Evolutionary conservation across 2,113 vertebrate species (phyloP), one percentile per base, ranked within the genome.

Genomic region (Vimba vimba): DNA sequence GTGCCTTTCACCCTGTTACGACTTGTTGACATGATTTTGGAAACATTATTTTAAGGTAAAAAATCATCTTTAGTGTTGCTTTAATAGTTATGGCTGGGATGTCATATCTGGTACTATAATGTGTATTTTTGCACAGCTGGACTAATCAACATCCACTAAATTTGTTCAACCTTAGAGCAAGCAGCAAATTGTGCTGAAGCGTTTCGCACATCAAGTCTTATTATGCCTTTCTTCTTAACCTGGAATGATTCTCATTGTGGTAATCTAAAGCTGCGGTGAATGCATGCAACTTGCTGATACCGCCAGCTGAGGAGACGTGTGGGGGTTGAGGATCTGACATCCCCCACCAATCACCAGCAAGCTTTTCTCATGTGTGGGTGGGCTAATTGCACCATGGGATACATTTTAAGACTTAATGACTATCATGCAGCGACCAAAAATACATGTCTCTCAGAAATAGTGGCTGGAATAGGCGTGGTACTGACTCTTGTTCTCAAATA

Each of bases 381-480:
- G 82, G 82, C 82, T 88, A 88, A 88, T 86, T 88, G 82, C 69
- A 68, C 82, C 66, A 55, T 88, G 81, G 83, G 76, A 69, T 17
- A 25, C 50, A 62, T 84, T 69, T 76, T 85, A 88, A 88, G 85
- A 74, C 77, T 86, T 86, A 88, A 88, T 84, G 87, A 86, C 82
- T 86, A 60, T 80, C 50, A 64, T 30, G 79, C 36, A 47, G 39
- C 30, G 50, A 43, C 55, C 74, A 79, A 59, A n/a, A 43, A 86
- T 84, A 84, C 23, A 55, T 33, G 6, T 68, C n/a, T 82, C 68
- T 33, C 50, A 13, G 50, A 68, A 88, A 86, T 59, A 78, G 59
- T 52, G 39, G 13, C 23, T 60, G 33, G 5, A 60, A 79, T 60
- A 79, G 77, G 57, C 8, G 59, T 30, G 39, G 79, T 47, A 25